These are phyloP conservation scores for Cuculus canorus DNA, from an alignment of 2,797 vertebrate genomes.

Conservation along the genomic window DNA sequence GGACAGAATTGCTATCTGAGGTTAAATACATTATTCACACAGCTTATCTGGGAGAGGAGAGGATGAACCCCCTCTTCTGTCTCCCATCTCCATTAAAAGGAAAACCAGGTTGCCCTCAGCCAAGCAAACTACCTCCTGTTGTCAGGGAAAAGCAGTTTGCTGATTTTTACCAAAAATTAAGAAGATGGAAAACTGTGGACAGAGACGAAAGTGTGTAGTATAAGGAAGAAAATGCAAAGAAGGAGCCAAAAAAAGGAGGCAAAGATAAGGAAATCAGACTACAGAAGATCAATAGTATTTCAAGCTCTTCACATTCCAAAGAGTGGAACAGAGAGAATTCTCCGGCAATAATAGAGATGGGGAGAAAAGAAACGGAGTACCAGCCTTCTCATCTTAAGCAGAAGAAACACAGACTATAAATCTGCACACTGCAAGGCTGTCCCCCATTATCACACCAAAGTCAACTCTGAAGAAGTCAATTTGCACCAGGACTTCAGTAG, in stretches of 20 bases:
- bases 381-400: background rate
- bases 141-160: background rate
- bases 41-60: background rate
- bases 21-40: background rate
- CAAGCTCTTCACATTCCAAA: background rate
- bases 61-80: background rate
- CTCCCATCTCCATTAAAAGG: background rate
- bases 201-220: background rate
- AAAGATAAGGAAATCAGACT: background rate
- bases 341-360: background rate
- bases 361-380: background rate
- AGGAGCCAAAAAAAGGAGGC: background rate
- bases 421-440: background rate
- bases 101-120: background rate
- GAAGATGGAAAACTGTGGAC: background rate
- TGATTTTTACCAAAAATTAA: background rate
- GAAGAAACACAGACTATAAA: background rate
- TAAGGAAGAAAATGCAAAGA: background rate
- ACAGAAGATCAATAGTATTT: background rate
- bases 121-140: background rate
- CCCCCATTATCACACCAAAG: background rate
- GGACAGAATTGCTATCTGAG: background rate
- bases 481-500: rapidly evolving
- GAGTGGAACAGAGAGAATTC: background rate
- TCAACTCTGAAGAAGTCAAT: background rate